Conservation (phyloP, 1,140 invertebrate species). For the Papilio polytes region DNA sequence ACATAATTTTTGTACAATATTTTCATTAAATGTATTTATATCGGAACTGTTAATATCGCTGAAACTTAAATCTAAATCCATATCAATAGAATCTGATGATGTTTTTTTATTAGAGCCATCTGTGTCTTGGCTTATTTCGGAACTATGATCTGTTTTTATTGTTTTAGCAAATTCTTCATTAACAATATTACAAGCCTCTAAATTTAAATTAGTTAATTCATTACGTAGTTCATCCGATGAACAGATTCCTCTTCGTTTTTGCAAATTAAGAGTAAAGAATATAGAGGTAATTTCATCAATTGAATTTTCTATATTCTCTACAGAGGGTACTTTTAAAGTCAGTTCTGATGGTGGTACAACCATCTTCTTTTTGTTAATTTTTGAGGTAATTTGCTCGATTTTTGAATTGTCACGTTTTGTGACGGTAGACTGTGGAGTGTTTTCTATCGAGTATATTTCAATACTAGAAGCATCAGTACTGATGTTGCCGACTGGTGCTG, state of each 20-base stretch:
- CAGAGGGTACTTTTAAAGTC: constrained; percentile 70
- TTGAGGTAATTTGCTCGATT: constrained; percentile 48
- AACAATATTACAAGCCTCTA: constrained; percentile 63
- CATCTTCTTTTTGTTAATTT: constrained; percentile 71
- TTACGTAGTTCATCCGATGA: constrained; percentile 80
- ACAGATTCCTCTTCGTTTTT: constrained; percentile 85
- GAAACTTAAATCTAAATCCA: constrained; percentile 83
- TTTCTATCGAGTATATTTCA: constrained; percentile 80
- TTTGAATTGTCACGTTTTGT: constrained; percentile 54
- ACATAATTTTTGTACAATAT: constrained; percentile 83
- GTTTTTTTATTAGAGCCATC: constrained; percentile 81
- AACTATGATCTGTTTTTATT: constrained; percentile 70
- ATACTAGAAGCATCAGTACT: constrained; percentile 77
- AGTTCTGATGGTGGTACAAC: constrained; percentile 80
- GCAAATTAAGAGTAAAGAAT: constrained; percentile 68
- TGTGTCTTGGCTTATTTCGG: constrained; percentile 76
- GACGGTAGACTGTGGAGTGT: constrained; percentile 68
- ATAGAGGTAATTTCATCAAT: constrained; percentile 77
- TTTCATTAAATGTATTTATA: constrained; percentile 83
- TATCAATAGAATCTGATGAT: constrained; percentile 81
- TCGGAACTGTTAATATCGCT: constrained; percentile 84
- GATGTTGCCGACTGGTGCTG: constrained; percentile 72
- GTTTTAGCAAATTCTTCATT: constrained; percentile 68
- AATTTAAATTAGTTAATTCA: constrained; percentile 68
- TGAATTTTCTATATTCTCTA: constrained; percentile 75